phyloP scores from a whole-genome alignment of 2,888 invertebrate genomes.

The Bruchidius siliquastri region DNA sequence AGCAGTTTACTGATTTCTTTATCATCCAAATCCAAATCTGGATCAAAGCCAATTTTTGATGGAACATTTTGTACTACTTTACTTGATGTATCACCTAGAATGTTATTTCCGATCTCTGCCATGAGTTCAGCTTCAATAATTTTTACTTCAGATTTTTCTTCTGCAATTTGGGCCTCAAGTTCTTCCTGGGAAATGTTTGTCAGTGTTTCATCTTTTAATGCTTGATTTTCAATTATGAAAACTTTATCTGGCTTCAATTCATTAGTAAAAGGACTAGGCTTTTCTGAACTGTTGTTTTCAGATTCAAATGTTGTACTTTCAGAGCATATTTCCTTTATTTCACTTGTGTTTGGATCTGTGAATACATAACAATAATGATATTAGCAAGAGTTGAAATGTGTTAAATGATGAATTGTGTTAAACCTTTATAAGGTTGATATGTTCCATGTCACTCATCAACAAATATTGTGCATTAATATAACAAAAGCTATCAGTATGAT shows the following conservation, averaged over 20 bases:
- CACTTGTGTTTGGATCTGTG: neutral
- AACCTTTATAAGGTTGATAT: neutral
- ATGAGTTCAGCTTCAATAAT: neutral
- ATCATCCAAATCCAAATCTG: slow-evolving; percentile 36
- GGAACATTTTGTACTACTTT: slow-evolving; percentile 2
- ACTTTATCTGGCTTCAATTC: neutral
- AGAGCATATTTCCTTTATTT: neutral
- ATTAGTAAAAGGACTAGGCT: neutral
- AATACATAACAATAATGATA: neutral
- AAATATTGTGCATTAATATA: neutral
- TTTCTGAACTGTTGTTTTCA: neutral
- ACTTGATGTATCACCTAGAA: neutral
- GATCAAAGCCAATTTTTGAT: slow-evolving; percentile 33
- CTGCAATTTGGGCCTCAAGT: neutral
- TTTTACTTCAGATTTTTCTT: slow-evolving; percentile 1
- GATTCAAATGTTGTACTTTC: neutral
- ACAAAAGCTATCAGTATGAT: too few species aligned
- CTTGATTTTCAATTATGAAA: neutral
- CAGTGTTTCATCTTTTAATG: neutral
- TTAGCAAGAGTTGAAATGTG: too few species aligned
- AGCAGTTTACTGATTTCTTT: slow-evolving; percentile 16
- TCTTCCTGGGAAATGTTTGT: neutral
- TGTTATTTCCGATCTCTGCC: neutral
- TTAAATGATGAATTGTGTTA: neutral
- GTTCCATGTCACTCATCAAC: neutral